phyloP scores from a whole-genome alignment of 2,888 invertebrate species.

The Bibio marci region DNA sequence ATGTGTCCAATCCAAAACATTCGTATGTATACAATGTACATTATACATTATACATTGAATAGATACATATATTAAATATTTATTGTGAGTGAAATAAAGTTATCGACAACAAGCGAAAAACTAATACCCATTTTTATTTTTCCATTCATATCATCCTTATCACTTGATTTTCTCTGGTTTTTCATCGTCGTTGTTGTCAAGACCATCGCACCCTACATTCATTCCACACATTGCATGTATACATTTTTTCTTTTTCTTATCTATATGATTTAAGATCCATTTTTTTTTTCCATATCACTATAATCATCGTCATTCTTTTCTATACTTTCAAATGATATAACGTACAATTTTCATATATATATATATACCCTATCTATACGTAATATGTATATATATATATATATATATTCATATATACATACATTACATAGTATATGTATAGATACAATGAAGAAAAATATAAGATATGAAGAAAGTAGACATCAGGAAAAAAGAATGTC shows the following conservation, averaged over 20 bases:
- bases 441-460: too few relatives aligned
- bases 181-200: background rate
- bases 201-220: background rate
- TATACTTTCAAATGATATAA: background rate
- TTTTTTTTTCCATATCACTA: background rate
- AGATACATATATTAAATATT: background rate
- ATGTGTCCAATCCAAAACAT: conserved; percentile 2
- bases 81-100: background rate
- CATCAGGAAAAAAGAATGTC: too few relatives aligned
- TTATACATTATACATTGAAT: too few relatives aligned
- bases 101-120: background rate
- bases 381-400: too few relatives aligned
- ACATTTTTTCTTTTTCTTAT: background rate
- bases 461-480: too few relatives aligned
- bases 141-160: background rate
- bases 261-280: conserved; percentile 1
- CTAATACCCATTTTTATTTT: background rate
- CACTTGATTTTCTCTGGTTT: background rate
- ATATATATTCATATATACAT: too few relatives aligned
- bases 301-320: background rate
- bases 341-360: background rate
- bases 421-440: too few relatives aligned
- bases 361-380: background rate
- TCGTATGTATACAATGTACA: too few relatives aligned
- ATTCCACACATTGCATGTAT: too few relatives aligned